phyloP scores from a whole-genome alignment of 1,140 invertebrate species.

The Ruditapes philippinarum region DNA sequence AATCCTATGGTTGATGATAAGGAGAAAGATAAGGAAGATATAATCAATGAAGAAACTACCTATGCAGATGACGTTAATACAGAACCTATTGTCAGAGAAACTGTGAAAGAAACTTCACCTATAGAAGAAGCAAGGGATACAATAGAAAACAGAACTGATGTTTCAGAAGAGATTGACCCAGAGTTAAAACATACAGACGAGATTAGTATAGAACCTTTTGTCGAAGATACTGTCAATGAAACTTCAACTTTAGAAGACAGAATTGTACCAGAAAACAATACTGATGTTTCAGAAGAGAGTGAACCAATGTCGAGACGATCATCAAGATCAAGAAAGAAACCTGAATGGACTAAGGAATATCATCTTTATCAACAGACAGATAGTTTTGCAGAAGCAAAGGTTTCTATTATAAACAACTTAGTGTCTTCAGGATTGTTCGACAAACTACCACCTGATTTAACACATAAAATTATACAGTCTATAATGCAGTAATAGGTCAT shows the following conservation, averaged over 20 bases:
- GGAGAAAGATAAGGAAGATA: too few relatives aligned
- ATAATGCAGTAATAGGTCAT: background rate
- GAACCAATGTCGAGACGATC: background rate
- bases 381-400: background rate
- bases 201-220: background rate
- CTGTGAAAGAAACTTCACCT: too few relatives aligned
- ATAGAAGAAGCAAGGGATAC: too few relatives aligned
- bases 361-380: background rate
- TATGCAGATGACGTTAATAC: too few relatives aligned
- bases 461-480: background rate
- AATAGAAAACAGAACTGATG: too few relatives aligned
- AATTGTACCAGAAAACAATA: too few relatives aligned
- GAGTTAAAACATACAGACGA: too few relatives aligned
- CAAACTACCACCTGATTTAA: background rate
- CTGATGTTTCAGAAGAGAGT: background rate
- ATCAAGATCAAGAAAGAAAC: background rate
- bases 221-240: background rate
- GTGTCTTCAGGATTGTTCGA: background rate
- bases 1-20: too few relatives aligned
- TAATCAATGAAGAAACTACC: background rate
- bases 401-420: background rate
- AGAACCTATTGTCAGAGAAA: too few relatives aligned
- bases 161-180: too few relatives aligned
- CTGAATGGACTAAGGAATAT: background rate
- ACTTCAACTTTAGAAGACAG: background rate